Conservation (phyloP, 2,113 vertebrate species). For the Paracanthobrama guichenoti region DNA sequence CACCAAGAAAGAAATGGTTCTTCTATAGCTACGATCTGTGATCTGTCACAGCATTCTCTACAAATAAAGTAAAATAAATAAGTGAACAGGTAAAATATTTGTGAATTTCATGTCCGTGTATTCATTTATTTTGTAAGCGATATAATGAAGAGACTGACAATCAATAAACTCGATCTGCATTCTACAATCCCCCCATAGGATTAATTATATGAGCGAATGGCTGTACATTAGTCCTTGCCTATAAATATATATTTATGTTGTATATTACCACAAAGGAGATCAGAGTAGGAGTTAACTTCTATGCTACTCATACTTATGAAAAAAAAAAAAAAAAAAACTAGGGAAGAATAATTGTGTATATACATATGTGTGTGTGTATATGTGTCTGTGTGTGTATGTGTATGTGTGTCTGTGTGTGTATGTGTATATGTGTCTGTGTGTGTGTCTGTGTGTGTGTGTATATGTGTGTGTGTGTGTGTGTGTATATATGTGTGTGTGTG, state of each 20-base stretch:
- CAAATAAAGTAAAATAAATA: too few species aligned
- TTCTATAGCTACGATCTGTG: background rate
- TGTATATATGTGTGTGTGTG: too few species aligned
- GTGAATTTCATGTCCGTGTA: background rate
- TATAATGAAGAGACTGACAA: background rate
- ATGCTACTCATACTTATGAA: background rate
- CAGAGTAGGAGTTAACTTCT: background rate
- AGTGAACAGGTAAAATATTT: background rate
- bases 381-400: too few species aligned
- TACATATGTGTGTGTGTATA: too few species aligned
- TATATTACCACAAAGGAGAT: background rate
- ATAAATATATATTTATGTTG: background rate
- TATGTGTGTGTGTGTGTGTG: too few species aligned
- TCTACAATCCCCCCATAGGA: background rate
- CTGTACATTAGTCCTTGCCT: background rate
- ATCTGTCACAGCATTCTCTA: background rate
- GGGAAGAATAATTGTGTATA: background rate
- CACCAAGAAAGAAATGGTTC: too few species aligned
- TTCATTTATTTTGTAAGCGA: background rate
- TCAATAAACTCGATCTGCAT: background rate
- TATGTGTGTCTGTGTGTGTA: too few species aligned
- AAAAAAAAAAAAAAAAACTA: too few species aligned
- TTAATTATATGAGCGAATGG: background rate
- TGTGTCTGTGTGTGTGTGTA: too few species aligned
- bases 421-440: too few species aligned